These are phyloP conservation scores for Pollachius pollachius DNA, from an alignment of 2,113 vertebrate species.

Conservation along the genomic window DNA sequence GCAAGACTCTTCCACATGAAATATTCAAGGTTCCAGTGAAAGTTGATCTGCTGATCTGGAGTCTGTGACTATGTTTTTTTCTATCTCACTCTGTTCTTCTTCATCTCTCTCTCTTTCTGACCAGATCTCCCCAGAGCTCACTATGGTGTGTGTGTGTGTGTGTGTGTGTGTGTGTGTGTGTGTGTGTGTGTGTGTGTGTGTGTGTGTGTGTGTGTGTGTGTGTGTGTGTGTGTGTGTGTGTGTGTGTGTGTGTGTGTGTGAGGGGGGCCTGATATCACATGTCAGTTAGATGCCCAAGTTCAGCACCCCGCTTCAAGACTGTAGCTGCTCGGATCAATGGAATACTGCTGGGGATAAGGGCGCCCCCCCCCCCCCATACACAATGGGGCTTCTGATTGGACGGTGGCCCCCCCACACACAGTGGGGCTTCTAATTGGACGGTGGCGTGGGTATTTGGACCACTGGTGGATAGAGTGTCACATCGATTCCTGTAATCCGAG, in stretches of 20 bases:
- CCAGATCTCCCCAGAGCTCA: slow-evolving; percentile 81
- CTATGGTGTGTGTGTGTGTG: slow-evolving; percentile 35
- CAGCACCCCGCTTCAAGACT: slow-evolving; percentile 38
- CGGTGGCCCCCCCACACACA: not conserved
- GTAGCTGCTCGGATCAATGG: slow-evolving; percentile 56
- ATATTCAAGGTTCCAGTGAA: slow-evolving; percentile 83
- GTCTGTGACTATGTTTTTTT: slow-evolving; percentile 58
- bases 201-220: too few species aligned
- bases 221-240: too few species aligned
- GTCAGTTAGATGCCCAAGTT: slow-evolving; percentile 67
- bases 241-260: too few species aligned
- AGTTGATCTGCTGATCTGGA: slow-evolving; percentile 81
- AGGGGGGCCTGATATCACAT: slow-evolving; percentile 45
- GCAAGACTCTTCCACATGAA: slow-evolving; percentile 68
- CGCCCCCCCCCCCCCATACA: slow-evolving; percentile 28
- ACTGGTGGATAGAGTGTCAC: slow-evolving; percentile 42
- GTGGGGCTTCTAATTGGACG: slow-evolving; percentile 54
- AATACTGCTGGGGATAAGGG: slow-evolving; percentile 41
- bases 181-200: too few species aligned
- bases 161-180: too few species aligned
- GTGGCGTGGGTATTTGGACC: slow-evolving; percentile 38
- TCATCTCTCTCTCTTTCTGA: slow-evolving; percentile 44
- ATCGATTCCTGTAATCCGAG: slow-evolving; percentile 58
- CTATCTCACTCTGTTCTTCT: slow-evolving; percentile 5
- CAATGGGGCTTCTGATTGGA: too few species aligned